Base-by-base conservation (phyloP, 2,888 invertebrate species). In the Diabrotica balteata region DNA sequence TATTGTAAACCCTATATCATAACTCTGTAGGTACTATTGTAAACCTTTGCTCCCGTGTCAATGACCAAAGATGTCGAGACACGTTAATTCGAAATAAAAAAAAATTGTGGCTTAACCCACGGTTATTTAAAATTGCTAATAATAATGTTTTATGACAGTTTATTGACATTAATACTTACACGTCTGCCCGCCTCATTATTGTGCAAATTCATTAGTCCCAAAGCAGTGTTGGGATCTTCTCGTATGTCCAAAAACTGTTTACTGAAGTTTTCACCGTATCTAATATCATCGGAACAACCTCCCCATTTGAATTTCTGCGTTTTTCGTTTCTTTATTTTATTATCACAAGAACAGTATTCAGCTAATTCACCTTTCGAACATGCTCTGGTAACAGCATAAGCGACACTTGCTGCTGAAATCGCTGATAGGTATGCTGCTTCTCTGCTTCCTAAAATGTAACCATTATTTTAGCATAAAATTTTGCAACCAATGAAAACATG, bases 141-240 rank as follows among this genome's bases (percentile, higher is more conserved):
- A 32, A 32, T 32, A 32, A 5, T 32, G 32, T 32, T 32, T 32
- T 32, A 4, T 32, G 32, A 32, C 32, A 32, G 32, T 32, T 32
- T 32, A 32, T 32, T 32, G 32, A 32, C 32, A 32, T 32, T 32
- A 32, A 32, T 32, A 32, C 86, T 83, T 84, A 94, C 94, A 86
- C 95, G 88, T 84, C 96, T 86, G 66, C 96, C 96, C 67, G 95
- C 96, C 80, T 95, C 95, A 80, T 95, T 96, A 82, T 96, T 96
- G 84, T 96, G 96, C 47, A 95, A 86, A 83, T 96, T 96, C 91
- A 96, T 94, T 59, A 96, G 86, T 1, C 93, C 93, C 61, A 89
- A 88, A 44, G 93, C 90, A 17, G 90, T 88, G 66, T 88, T 88
- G 62, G 87, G 87, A 77, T 91, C 90, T 85, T 96, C 95, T 76